Evolutionary conservation across 2,113 vertebrate genomes (phyloP).

Genomic region (Perognathus longimembris): DNA sequence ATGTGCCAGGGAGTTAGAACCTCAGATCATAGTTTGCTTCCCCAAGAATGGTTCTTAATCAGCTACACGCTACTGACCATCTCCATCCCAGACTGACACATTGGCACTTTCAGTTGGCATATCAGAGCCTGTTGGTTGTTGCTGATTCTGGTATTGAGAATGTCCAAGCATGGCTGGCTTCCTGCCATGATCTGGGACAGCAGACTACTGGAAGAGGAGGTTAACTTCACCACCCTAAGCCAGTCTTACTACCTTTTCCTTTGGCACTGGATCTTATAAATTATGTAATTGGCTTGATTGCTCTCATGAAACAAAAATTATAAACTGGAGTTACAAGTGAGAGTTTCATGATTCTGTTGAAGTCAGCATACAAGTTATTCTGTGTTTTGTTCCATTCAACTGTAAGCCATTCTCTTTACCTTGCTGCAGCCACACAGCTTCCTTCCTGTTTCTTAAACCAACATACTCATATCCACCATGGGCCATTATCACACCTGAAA

Average conservation of each 20-base stretch:
- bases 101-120: background rate
- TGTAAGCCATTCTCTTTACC: background rate
- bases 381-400: background rate
- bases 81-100: background rate
- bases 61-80: background rate
- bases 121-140: background rate
- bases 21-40: background rate
- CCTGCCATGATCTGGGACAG: background rate
- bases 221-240: background rate
- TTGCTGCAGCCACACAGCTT: background rate
- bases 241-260: background rate
- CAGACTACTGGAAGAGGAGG: background rate
- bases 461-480: background rate
- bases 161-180: background rate
- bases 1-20: background rate
- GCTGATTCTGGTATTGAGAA: background rate
- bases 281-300: background rate
- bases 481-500: background rate
- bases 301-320: slow-evolving; percentile 45
- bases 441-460: background rate
- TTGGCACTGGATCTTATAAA: background rate
- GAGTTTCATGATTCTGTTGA: background rate
- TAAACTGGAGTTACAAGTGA: background rate
- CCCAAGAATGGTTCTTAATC: background rate
- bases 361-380: slow-evolving; percentile 16